A percentile compares a stretch with the other conserved stretches of the same genome.
phyloP scores from a whole-genome alignment of 2,797 vertebrate genomes.

The Alcedo quadribrachys region DNA sequence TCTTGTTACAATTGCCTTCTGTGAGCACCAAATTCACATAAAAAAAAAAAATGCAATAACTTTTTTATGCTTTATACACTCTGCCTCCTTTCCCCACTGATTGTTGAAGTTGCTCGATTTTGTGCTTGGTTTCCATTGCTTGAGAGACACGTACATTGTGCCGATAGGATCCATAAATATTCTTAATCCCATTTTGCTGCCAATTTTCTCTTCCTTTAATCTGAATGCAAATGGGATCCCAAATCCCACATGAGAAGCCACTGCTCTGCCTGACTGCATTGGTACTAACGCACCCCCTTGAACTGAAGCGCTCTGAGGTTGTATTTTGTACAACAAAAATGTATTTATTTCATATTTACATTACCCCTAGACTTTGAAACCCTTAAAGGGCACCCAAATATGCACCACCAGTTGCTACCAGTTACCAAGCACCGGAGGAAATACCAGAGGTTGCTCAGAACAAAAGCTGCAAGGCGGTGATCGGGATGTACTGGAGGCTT shows the following conservation, averaged over 20 bases:
- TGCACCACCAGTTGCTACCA: background rate
- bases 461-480: background rate
- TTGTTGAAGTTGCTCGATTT: conserved; percentile 30
- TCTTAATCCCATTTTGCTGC: conserved; percentile 15
- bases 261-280: background rate
- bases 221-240: conserved; percentile 1
- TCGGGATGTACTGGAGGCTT: background rate
- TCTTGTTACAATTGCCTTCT: background rate
- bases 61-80: too few relatives aligned
- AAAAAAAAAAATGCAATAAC: too few relatives aligned
- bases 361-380: background rate
- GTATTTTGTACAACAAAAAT: background rate
- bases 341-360: background rate
- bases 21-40: background rate
- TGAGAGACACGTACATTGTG: conserved; percentile 13
- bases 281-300: background rate
- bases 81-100: conserved; percentile 10
- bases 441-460: background rate
- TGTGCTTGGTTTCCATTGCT: background rate
- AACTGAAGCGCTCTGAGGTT: background rate
- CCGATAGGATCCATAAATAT: conserved; percentile 28
- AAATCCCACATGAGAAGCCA: background rate
- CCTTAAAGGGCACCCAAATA: background rate
- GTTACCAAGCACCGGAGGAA: background rate
- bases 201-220: conserved; percentile 29